phyloP scores from a whole-genome alignment of 23 tunicate genomes.

The Clavelina lepadiformis region DNA sequence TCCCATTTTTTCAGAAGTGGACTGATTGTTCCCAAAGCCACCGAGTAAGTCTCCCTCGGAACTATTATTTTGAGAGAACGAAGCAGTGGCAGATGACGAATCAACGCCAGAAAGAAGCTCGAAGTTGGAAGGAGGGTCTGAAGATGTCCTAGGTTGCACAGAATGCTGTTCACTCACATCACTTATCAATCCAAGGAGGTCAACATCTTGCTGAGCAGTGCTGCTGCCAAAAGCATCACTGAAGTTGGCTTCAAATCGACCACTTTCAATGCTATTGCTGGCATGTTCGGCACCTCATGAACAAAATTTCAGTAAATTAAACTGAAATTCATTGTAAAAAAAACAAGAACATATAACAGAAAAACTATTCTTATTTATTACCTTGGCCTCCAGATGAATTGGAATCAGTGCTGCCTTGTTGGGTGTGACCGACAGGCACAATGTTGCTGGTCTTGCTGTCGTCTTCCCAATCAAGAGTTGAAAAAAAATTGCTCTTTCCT shows the following conservation, averaged over 20 bases:
- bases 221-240: neutral
- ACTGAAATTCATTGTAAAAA: neutral
- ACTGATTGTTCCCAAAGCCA: conserved; percentile 16
- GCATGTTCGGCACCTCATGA: conserved; percentile 5
- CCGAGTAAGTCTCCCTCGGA: conserved; percentile 52
- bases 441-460: neutral
- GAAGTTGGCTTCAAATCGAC: neutral
- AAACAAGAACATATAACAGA: no score
- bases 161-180: no score
- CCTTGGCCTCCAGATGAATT: no score
- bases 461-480: conserved; percentile 56
- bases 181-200: conserved; percentile 72
- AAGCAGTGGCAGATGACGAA: conserved; percentile 6
- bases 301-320: neutral
- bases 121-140: conserved; percentile 49
- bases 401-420: no score
- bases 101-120: conserved; percentile 58
- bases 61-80: neutral
- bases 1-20: neutral
- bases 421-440: no score
- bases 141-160: no score
- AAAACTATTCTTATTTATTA: no score
- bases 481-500: conserved; percentile 28
- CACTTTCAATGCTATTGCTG: neutral
- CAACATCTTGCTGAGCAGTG: conserved; percentile 43